A percentile compares a stretch with the other conserved stretches of the same genome.
These are phyloP conservation scores for Porphyrio hochstetteri DNA, from an alignment of 2,113 vertebrate species.

Conservation along the genomic window DNA sequence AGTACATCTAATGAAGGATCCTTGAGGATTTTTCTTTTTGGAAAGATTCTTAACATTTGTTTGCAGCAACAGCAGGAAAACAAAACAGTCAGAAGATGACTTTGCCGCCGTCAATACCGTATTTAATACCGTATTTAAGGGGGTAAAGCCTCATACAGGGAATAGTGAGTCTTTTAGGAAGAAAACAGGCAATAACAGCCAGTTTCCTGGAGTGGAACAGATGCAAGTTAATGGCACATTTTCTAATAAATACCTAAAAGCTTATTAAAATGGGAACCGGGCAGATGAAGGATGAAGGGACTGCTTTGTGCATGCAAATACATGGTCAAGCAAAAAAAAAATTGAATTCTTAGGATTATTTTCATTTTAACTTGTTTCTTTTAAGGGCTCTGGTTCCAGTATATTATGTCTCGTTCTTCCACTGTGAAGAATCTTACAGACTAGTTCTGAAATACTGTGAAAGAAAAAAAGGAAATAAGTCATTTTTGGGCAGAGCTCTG, in stretches of 20 bases:
- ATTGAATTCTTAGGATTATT: neutral
- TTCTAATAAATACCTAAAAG: neutral
- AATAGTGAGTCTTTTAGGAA: neutral
- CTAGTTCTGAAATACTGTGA: neutral
- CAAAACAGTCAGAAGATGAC: neutral
- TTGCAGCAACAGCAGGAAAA: constrained; percentile 35
- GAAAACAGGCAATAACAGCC: neutral
- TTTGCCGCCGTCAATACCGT: neutral
- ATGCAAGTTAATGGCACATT: neutral
- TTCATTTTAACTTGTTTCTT: neutral
- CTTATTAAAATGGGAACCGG: neutral
- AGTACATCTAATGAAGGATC: constrained; percentile 58
- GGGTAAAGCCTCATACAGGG: neutral
- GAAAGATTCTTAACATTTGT: constrained; percentile 32
- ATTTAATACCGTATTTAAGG: neutral
- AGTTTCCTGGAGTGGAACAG: constrained; percentile 23
- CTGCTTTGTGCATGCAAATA: neutral
- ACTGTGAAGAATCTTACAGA: neutral
- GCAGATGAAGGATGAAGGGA: neutral
- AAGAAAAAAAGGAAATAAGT: constrained; percentile 35
- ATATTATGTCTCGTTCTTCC: neutral
- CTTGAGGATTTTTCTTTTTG: constrained; percentile 50
- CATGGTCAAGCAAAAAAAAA: neutral
- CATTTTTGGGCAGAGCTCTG: constrained; percentile 15
- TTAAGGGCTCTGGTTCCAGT: neutral